Conservation (phyloP, 2,797 vertebrate genomes). For the Gastrophryne carolinensis region DNA sequence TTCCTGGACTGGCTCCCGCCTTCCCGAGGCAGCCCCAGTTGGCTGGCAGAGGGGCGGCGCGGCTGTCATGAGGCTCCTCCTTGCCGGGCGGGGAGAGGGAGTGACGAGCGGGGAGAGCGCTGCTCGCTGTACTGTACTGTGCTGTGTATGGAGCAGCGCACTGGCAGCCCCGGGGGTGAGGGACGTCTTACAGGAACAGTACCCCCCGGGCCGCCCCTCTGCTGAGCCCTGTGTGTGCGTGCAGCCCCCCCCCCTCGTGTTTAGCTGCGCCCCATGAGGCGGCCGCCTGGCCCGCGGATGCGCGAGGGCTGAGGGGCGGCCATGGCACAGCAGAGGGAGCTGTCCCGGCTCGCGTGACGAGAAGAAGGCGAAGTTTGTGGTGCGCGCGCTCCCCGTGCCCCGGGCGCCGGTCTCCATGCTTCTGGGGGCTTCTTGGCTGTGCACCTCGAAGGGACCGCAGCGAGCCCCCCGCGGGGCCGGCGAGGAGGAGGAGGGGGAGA, state of each 20-base stretch:
- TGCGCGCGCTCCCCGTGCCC: conserved; percentile 26
- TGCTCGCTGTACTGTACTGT: too few species aligned
- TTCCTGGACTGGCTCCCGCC: too few species aligned
- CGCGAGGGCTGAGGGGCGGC: neutral
- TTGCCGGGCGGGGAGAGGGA: neutral
- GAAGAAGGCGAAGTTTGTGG: too few species aligned
- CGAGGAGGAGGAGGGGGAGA: conserved; percentile 58
- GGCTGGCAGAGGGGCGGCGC: neutral
- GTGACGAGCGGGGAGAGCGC: neutral
- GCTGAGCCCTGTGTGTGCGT: too few species aligned
- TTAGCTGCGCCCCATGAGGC: too few species aligned
- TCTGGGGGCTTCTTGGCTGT: conserved; percentile 63
- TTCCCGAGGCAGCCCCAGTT: too few species aligned
- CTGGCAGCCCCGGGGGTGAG: conserved; percentile 48
- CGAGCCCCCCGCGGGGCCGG: conserved; percentile 56
- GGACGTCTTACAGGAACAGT: conserved; percentile 52
- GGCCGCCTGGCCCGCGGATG: too few species aligned
- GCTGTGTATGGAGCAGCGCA: conserved; percentile 54
- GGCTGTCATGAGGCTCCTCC: conserved; percentile 23
- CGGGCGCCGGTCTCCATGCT: conserved; percentile 60
- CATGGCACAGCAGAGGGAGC: neutral
- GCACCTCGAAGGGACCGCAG: conserved; percentile 63
- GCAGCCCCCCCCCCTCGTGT: too few species aligned
- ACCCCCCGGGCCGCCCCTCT: too few species aligned
- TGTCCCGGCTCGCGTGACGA: neutral